These are phyloP conservation scores for Matsumurasca onukii DNA, from an alignment of 1,140 invertebrate genomes.

Conservation along the genomic window DNA sequence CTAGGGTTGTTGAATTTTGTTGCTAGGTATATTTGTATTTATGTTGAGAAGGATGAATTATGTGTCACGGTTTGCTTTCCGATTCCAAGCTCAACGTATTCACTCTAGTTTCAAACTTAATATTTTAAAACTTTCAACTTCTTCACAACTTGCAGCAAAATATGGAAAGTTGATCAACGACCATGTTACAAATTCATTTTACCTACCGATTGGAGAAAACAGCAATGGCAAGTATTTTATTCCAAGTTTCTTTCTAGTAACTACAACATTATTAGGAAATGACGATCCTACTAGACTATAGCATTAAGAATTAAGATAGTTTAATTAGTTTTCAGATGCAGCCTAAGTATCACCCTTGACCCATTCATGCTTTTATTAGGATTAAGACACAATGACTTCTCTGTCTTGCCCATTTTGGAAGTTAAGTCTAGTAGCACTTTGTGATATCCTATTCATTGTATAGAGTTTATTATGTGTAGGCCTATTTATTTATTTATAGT, in stretches of 20 bases:
- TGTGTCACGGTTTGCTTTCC: too few relatives aligned
- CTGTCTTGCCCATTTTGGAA: background rate
- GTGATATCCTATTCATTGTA: too few relatives aligned
- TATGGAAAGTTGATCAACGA: constrained; percentile 21
- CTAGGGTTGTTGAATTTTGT: too few relatives aligned
- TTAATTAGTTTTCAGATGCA: background rate
- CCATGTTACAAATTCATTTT: constrained; percentile 9
- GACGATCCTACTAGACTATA: background rate
- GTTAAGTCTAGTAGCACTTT: too few relatives aligned
- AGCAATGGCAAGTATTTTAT: background rate
- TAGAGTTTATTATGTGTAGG: too few relatives aligned
- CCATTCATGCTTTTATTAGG: background rate
- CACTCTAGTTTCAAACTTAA: too few relatives aligned
- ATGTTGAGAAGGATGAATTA: too few relatives aligned
- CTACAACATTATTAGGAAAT: background rate
- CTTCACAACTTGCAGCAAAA: background rate
- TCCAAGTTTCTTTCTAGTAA: background rate
- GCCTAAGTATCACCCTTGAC: background rate
- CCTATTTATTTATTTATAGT: too few relatives aligned
- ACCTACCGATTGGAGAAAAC: constrained; percentile 9
- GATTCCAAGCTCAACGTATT: too few relatives aligned
- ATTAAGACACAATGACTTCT: background rate
- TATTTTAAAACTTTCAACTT: background rate
- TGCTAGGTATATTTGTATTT: too few relatives aligned
- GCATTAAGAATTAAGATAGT: background rate